Conservation (phyloP, 2,888 invertebrate genomes). For the Drosophila macrothrix region DNA sequence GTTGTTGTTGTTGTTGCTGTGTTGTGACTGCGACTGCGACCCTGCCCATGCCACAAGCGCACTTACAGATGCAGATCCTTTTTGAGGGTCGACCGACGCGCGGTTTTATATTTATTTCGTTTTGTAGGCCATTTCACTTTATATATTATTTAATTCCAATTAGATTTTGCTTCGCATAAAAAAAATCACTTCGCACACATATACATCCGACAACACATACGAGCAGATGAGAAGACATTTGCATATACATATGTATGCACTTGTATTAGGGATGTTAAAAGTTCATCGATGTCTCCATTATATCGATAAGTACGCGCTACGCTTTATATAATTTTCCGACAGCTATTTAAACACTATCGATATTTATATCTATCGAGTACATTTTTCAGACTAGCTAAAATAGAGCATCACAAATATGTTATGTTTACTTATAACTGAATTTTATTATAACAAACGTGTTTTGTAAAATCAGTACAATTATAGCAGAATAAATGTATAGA, state of each 20-base stretch:
- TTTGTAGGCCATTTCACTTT: constrained; percentile 56
- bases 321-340: not conserved
- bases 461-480: not conserved
- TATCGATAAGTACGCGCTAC: constrained; percentile 34
- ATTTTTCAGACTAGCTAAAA: not conserved
- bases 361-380: constrained; percentile 1
- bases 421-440: not conserved
- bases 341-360: constrained; percentile 23
- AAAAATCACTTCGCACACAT: constrained; percentile 66
- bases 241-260: constrained; percentile 69
- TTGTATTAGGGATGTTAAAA: constrained; percentile 54
- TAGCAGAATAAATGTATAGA: not conserved
- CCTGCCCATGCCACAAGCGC: constrained; percentile 44
- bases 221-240: constrained; percentile 67
- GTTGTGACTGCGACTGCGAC: constrained; percentile 52
- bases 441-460: not conserved
- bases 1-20: constrained; percentile 52
- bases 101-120: constrained; percentile 45
- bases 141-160: constrained; percentile 64
- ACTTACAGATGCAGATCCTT: constrained; percentile 65
- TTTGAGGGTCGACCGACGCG: constrained; percentile 52
- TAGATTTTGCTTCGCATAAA: constrained; percentile 66
- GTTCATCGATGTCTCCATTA: constrained; percentile 31
- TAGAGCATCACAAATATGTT: not conserved
- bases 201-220: constrained; percentile 64